These are phyloP conservation scores for Syncerus caffer DNA, from an alignment of 2,797 vertebrate species.

Conservation along the genomic window DNA sequence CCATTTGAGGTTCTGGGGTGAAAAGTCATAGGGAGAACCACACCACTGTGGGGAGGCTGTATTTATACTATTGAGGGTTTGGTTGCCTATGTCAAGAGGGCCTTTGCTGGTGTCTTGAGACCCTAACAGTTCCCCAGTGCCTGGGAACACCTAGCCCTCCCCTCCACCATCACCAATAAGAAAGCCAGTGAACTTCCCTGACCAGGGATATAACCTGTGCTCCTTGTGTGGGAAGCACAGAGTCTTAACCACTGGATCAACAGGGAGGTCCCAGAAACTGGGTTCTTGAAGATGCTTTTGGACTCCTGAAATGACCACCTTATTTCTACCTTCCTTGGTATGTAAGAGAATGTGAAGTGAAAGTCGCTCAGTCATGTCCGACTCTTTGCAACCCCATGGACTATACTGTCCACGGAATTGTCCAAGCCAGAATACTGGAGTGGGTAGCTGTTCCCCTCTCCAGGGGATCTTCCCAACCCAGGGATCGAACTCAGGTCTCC, in stretches of 20 bases:
- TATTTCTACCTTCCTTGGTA: background rate
- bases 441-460: background rate
- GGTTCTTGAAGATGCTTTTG: background rate
- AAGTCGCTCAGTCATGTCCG: background rate
- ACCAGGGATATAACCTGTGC: background rate
- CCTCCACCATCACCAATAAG: background rate
- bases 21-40: background rate
- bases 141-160: background rate
- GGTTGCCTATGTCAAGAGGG: background rate
- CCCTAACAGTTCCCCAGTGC: background rate
- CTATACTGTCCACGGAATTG: background rate
- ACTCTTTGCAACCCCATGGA: background rate
- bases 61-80: background rate
- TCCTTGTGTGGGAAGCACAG: background rate
- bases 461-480: background rate
- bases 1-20: background rate
- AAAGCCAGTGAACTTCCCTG: background rate
- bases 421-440: background rate
- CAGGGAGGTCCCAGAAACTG: background rate
- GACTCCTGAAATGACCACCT: background rate
- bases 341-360: background rate
- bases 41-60: too few species aligned
- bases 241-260: background rate
- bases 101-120: background rate
- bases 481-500: background rate